These are phyloP conservation scores for Heterotis niloticus DNA, from an alignment of 2,113 vertebrate species.

Conservation along the genomic window DNA sequence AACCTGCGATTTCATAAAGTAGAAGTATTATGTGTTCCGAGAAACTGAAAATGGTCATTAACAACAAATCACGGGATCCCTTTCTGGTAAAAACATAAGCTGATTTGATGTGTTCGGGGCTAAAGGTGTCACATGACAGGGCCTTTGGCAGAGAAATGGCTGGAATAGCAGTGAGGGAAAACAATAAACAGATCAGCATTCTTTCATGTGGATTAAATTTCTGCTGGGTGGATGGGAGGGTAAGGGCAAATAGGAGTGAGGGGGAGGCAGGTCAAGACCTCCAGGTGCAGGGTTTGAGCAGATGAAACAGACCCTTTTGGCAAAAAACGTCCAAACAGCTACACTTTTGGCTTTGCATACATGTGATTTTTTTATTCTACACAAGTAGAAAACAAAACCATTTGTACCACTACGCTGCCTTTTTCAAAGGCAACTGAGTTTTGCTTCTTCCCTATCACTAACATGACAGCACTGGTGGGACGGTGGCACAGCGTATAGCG, in stretches of 20 bases:
- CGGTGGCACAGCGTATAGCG: too few species aligned
- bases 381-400: too few species aligned
- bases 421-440: too few species aligned
- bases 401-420: too few species aligned
- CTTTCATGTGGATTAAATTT: constrained; percentile 53
- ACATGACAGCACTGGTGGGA: too few species aligned
- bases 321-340: background rate
- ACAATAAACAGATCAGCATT: constrained; percentile 55
- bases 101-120: constrained; percentile 59
- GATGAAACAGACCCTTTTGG: background rate
- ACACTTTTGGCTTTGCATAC: too few species aligned
- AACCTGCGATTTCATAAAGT: constrained; percentile 48
- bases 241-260: constrained; percentile 9
- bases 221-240: constrained; percentile 22
- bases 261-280: background rate
- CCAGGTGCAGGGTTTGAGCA: background rate
- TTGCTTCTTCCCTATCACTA: too few species aligned
- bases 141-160: constrained; percentile 39
- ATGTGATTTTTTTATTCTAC: too few species aligned
- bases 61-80: constrained; percentile 60
- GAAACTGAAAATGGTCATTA: constrained; percentile 52
- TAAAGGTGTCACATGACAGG: constrained; percentile 63
- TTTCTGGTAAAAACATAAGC: constrained; percentile 51
- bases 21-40: constrained; percentile 50
- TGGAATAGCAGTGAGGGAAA: constrained; percentile 38